Evolutionary conservation across 2,888 invertebrate genomes (phyloP).

Genomic region (Clivina fossor): DNA sequence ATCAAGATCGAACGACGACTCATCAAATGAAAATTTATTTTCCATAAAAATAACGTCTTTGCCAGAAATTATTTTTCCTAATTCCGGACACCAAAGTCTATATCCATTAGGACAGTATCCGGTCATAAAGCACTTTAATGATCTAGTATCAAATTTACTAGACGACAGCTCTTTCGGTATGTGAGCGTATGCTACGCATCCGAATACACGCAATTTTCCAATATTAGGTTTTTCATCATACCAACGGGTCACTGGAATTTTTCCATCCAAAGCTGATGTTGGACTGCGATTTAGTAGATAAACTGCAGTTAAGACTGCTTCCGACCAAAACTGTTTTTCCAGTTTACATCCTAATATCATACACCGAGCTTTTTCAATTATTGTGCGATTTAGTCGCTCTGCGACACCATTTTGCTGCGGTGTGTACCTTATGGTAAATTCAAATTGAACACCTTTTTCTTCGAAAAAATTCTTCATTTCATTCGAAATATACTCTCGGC

Average conservation of each 20-base stretch:
- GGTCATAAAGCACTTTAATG: constrained; percentile 30
- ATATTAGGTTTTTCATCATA: constrained; percentile 34
- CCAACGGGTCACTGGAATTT: constrained; percentile 37
- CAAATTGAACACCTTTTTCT: constrained; percentile 39
- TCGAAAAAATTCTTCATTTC: constrained; percentile 41
- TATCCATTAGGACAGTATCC: constrained; percentile 40
- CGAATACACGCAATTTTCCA: constrained; percentile 37
- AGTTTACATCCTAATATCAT: constrained; percentile 37
- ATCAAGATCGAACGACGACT: too few relatives aligned
- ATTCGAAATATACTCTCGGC: constrained; percentile 45
- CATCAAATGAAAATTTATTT: constrained; percentile 19
- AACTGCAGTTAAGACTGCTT: constrained; percentile 46
- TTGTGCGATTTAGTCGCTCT: constrained; percentile 41
- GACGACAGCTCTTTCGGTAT: constrained; percentile 36
- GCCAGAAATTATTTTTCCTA: neutral
- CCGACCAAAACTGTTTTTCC: constrained; percentile 40
- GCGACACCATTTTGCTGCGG: constrained; percentile 44
- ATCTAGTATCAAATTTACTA: constrained; percentile 38
- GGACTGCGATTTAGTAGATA: constrained; percentile 47
- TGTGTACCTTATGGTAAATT: constrained; percentile 43
- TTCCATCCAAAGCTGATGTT: constrained; percentile 42
- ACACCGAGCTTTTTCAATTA: constrained; percentile 40
- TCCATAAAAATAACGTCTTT: too few relatives aligned
- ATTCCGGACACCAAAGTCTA: constrained; percentile 20
- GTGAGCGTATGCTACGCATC: constrained; percentile 35